Conservation (phyloP, 2,797 vertebrate genomes). For the Vespertilio murinus region DNA sequence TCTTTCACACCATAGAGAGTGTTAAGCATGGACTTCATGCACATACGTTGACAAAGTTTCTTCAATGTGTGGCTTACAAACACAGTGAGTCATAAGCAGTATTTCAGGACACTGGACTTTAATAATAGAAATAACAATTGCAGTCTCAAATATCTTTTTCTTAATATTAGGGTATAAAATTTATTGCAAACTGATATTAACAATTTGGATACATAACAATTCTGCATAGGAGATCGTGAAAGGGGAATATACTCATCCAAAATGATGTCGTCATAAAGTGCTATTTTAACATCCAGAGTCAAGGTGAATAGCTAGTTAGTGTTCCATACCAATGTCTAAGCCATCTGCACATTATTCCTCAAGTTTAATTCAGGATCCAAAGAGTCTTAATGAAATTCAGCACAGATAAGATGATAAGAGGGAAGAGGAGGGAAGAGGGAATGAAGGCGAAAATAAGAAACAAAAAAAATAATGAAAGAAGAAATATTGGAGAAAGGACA, state of each 20-base stretch:
- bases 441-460: neutral
- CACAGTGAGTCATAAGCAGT: neutral
- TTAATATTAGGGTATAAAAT: neutral
- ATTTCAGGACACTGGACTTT: conserved; percentile 1
- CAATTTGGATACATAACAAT: neutral
- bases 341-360: neutral
- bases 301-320: neutral
- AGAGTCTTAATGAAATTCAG: too few species aligned
- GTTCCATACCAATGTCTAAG: neutral
- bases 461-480: neutral
- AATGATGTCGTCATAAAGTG: neutral
- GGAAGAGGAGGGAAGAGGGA: neutral
- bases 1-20: neutral
- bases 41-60: neutral
- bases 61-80: neutral
- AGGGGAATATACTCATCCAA: neutral
- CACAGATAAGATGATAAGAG: neutral
- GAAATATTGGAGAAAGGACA: neutral
- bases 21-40: neutral
- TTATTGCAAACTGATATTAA: neutral
- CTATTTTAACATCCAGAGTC: neutral
- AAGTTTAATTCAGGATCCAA: neutral
- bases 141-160: neutral
- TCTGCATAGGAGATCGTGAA: neutral
- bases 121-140: neutral